Evolutionary conservation across 2,888 invertebrate genomes (phyloP), one percentile per base, ranked within the genome.

Genomic region (Apantesis nais): DNA sequence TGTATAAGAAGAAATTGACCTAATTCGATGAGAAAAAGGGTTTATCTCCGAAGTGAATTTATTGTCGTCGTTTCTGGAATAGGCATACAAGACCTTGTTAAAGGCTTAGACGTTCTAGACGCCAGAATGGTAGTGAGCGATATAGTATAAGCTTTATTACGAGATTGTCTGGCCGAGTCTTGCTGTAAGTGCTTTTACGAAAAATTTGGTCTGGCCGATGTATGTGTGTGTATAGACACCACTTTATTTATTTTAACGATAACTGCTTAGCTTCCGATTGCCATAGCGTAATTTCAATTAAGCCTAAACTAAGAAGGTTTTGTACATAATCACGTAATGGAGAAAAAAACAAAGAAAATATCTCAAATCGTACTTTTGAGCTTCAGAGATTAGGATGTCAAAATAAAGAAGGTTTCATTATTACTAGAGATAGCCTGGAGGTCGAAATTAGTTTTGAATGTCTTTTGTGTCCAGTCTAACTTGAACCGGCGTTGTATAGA

Each of bases 51-150:
- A 55, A 31, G n/a, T 12, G 7, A 68, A 67, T 7, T 65, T 71
- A 71, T 68, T 55, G 41, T 9, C 31, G 34, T 62, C 44, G 55
- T 68, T 68, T 62, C 41, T 34, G 55, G 25, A 37, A 25, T 25
- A 60, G 52, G 34, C 34, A 65, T 55, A 22, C 19, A 48, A 61
- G 62, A 69, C 25, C 41, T 61, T 61, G 63, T 67, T 67, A 69
- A 60, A 52, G 55, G 39, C 63, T 37, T 31, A 44, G 25, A 37
- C 48, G 44, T 44, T 29, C 44, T 48, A 62, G 22, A 44, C 44
- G 31, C 12, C 58, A 52, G 34, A 37, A 60, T 67, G 48, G 48
- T 63, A 37, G 58, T 34, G n/a, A 41, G 14, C n/a, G 48, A 44
- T 60, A 41, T 41, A 31, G 12, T 19, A 25, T 19, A 19, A 48